Percentiles rank a stretch among this genome's conserved stretches.
Conservation (phyloP, 2,113 vertebrate species). For the Petrocephalus zakoni region DNA sequence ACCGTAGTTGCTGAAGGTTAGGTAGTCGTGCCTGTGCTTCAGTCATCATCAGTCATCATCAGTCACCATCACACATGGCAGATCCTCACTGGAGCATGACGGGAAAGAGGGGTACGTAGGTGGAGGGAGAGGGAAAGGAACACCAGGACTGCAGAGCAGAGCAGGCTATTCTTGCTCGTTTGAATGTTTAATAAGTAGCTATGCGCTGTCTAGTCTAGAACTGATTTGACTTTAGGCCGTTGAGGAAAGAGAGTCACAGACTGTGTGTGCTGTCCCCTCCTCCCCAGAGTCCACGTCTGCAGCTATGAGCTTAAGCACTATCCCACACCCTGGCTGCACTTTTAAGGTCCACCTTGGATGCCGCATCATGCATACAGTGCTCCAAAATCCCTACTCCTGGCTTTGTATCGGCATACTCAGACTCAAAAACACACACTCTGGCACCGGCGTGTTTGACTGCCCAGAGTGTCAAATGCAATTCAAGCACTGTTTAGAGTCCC, state of each 20-base stretch:
- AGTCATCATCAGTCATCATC: background rate
- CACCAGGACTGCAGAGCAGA: background rate
- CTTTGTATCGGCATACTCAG: background rate
- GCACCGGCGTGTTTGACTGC: background rate
- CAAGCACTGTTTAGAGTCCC: background rate
- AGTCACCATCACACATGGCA: background rate
- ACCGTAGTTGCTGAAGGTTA: background rate
- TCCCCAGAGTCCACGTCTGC: background rate
- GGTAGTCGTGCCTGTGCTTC: background rate
- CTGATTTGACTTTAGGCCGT: background rate
- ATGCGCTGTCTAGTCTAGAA: background rate
- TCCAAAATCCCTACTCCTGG: background rate
- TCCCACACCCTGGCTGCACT: background rate
- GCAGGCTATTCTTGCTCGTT: background rate
- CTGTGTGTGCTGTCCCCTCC: background rate
- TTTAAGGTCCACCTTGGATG: background rate
- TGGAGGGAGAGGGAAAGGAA: background rate
- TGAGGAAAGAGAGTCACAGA: background rate
- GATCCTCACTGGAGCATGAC: background rate
- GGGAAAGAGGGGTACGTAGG: background rate
- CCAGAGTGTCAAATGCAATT: background rate
- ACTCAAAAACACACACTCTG: background rate
- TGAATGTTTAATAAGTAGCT: constrained; percentile 4
- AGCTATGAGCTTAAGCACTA: background rate
- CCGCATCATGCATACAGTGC: background rate